A percentile compares a stretch with the other conserved stretches of the same genome.
phyloP scores from a whole-genome alignment of 92 coral and sea anemone genomes.

The Nematostella vectensis region DNA sequence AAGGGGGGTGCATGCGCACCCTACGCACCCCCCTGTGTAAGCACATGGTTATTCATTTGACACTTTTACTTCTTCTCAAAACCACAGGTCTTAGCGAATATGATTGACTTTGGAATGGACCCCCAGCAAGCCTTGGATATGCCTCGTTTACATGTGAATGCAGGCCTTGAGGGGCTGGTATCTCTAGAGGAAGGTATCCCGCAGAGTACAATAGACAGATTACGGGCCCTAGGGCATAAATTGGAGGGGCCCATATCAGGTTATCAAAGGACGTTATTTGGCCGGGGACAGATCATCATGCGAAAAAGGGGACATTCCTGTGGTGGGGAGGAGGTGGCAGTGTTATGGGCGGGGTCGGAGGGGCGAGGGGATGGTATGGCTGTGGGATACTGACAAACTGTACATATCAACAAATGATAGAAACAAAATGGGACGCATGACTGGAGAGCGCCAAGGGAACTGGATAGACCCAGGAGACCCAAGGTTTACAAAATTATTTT shows the following conservation, averaged over 20 bases:
- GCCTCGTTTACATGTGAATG: slow-evolving; percentile 66
- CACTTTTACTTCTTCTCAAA: too few relatives aligned
- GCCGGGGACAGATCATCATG: slow-evolving; percentile 81
- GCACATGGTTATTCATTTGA: too few relatives aligned
- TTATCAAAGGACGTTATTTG: slow-evolving; percentile 51
- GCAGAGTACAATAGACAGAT: slow-evolving; percentile 21
- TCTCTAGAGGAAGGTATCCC: slow-evolving; percentile 80
- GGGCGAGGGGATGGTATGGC: slow-evolving; percentile 95
- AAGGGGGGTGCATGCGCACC: too few relatives aligned
- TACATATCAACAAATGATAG: too few relatives aligned
- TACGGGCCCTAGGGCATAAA: slow-evolving; percentile 62
- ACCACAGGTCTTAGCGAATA: slow-evolving; percentile 89
- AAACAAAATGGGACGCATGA: too few relatives aligned
- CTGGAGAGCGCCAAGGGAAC: too few relatives aligned
- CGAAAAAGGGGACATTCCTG: slow-evolving; percentile 31
- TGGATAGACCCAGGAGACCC: too few relatives aligned
- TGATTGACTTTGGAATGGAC: slow-evolving; percentile 95
- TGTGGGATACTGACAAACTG: slow-evolving; percentile 64
- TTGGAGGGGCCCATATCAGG: slow-evolving; percentile 58
- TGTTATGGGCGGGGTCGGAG: slow-evolving; percentile 98
- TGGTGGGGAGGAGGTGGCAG: slow-evolving; percentile 41
- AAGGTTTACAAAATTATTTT: too few relatives aligned
- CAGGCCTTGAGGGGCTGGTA: slow-evolving; percentile 30
- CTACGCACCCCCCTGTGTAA: too few relatives aligned
- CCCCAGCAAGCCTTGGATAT: slow-evolving; percentile 94